Conservation (phyloP, 2,113 vertebrate genomes). For the Oncorhynchus clarkii region DNA sequence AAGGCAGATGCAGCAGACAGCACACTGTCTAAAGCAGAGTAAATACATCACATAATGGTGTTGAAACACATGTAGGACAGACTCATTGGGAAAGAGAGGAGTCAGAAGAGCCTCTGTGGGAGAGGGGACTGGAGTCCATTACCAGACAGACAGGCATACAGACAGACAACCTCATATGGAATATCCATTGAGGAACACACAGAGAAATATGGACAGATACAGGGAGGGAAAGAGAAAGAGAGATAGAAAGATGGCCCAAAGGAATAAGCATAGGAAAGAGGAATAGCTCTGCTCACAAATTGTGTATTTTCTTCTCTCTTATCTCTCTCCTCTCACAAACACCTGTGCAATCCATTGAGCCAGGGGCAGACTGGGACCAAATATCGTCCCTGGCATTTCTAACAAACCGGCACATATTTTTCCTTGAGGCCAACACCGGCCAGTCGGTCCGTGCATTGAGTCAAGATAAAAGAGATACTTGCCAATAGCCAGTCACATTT, state of each 20-base stretch:
- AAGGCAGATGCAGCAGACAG: slow-evolving; percentile 16
- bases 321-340: background rate
- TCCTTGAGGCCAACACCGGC: too few species aligned
- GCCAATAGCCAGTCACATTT: background rate
- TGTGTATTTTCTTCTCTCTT: slow-evolving; percentile 3
- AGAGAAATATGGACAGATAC: background rate
- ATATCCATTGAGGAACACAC: background rate
- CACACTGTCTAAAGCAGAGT: slow-evolving; percentile 30
- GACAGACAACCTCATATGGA: background rate
- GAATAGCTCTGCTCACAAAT: slow-evolving; percentile 42
- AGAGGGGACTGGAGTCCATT: background rate
- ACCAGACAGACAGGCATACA: background rate
- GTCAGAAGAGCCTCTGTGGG: background rate
- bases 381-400: too few species aligned
- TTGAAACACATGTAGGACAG: background rate
- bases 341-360: slow-evolving; percentile 6
- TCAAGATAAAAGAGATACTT: background rate
- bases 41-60: slow-evolving; percentile 10
- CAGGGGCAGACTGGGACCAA: too few species aligned
- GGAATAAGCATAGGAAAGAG: slow-evolving; percentile 20
- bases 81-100: background rate
- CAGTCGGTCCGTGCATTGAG: too few species aligned
- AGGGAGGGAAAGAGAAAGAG: too few species aligned
- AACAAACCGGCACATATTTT: too few species aligned
- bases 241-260: background rate